Conservation (phyloP, 2,113 vertebrate species). For the Rhabdomys dilectus region DNA sequence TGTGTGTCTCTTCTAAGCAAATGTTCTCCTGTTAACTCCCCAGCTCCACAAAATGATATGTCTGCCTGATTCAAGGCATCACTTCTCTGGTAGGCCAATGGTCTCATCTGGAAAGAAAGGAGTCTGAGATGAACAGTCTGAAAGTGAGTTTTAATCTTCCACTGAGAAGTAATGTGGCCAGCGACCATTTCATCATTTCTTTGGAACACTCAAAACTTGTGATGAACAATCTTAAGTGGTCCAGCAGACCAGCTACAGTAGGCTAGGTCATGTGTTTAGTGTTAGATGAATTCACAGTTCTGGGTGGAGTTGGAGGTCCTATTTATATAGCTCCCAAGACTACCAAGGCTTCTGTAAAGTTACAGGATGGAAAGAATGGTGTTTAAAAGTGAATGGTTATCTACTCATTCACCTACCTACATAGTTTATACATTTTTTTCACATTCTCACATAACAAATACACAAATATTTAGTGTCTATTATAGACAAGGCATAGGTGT, state of each 20-base stretch:
- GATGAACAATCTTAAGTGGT: not conserved
- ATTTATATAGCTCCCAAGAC: not conserved
- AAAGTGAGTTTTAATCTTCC: not conserved
- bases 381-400: not conserved
- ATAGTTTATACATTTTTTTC: not conserved
- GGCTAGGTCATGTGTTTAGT: not conserved
- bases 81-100: not conserved
- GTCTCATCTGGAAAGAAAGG: not conserved
- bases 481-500: not conserved
- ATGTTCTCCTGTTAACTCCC: not conserved
- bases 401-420: not conserved
- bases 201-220: not conserved
- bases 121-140: not conserved
- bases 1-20: slow-evolving; percentile 46
- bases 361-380: not conserved
- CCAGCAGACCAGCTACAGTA: not conserved
- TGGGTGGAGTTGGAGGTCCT: not conserved
- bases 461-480: slow-evolving; percentile 3
- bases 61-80: not conserved
- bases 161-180: not conserved
- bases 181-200: not conserved
- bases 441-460: not conserved
- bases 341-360: not conserved
- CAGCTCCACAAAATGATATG: not conserved
- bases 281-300: not conserved